phyloP scores from a whole-genome alignment of 2,888 invertebrate species.

The Eupithecia vulgata region DNA sequence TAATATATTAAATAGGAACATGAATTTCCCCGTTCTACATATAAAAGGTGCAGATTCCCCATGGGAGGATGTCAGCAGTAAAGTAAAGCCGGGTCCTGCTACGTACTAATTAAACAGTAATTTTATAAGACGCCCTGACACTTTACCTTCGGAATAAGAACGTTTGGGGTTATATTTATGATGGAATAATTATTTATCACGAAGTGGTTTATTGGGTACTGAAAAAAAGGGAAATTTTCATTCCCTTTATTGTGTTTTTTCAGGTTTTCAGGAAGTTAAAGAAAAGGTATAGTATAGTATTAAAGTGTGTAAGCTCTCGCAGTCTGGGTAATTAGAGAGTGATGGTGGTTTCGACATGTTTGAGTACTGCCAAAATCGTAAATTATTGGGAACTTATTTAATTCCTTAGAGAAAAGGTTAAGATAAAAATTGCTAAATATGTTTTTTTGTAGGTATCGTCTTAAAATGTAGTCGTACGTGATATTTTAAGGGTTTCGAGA shows the following conservation, averaged over 20 bases:
- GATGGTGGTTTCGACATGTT: too few relatives aligned
- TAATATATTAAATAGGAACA: neutral
- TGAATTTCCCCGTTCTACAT: neutral
- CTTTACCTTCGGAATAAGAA: slow-evolving; percentile 20
- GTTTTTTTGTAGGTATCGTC: too few relatives aligned
- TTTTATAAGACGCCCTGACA: slow-evolving; percentile 48
- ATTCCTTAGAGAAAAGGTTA: too few relatives aligned
- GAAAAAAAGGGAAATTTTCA: neutral
- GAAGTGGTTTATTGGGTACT: neutral
- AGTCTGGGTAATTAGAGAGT: too few relatives aligned
- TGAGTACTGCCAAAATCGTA: too few relatives aligned
- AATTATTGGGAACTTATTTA: too few relatives aligned
- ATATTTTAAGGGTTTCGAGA: too few relatives aligned
- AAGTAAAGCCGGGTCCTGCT: slow-evolving; percentile 45
- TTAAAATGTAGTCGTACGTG: too few relatives aligned
- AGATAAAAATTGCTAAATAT: too few relatives aligned
- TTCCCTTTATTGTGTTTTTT: neutral
- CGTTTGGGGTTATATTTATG: neutral
- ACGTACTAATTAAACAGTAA: slow-evolving; percentile 55
- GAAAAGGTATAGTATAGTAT: too few relatives aligned
- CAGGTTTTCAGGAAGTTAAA: neutral
- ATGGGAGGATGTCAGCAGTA: slow-evolving; percentile 40
- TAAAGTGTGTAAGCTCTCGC: too few relatives aligned
- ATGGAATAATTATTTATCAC: neutral
- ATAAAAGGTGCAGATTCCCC: neutral